These are phyloP conservation scores for Capitulum mitella DNA, from an alignment of 2,888 invertebrate genomes.

Conservation along the genomic window DNA sequence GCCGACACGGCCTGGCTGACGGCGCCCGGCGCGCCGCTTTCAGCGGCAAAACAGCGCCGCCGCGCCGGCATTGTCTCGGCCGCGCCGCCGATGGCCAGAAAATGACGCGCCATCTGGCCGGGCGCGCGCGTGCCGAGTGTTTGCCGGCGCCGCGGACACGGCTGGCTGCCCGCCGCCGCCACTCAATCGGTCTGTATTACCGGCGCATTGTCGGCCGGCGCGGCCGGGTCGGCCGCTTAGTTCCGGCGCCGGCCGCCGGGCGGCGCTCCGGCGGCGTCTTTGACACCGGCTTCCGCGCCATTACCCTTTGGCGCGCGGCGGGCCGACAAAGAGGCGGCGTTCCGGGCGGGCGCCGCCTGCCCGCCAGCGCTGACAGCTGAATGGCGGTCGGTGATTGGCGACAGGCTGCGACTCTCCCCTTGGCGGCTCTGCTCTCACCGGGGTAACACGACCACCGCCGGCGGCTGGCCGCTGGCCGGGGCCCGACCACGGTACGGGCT, in stretches of 20 bases:
- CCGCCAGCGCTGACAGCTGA: background rate
- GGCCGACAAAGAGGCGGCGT: background rate
- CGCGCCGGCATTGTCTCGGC: background rate
- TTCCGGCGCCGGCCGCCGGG: background rate
- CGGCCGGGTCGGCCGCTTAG: background rate
- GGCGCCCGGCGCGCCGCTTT: background rate
- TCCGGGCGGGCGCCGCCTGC: background rate
- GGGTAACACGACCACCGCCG: background rate
- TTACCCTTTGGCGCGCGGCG: background rate
- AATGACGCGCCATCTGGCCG: background rate
- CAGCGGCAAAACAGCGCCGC: constrained; percentile 4
- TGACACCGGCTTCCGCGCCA: constrained; percentile 8
- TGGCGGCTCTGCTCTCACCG: background rate
- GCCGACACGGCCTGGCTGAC: background rate
- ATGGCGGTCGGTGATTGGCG: background rate
- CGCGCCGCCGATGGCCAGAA: background rate
- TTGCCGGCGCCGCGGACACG: background rate
- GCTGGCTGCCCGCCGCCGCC: background rate
- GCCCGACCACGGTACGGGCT: too few relatives aligned
- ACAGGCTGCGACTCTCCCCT: background rate
- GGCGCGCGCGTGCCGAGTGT: background rate
- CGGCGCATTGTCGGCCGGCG: background rate
- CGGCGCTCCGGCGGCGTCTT: background rate
- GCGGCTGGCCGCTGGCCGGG: too few relatives aligned
- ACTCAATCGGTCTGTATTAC: background rate